Conservation (phyloP, 2,888 invertebrate species). For the Toxonevra muliebris region DNA sequence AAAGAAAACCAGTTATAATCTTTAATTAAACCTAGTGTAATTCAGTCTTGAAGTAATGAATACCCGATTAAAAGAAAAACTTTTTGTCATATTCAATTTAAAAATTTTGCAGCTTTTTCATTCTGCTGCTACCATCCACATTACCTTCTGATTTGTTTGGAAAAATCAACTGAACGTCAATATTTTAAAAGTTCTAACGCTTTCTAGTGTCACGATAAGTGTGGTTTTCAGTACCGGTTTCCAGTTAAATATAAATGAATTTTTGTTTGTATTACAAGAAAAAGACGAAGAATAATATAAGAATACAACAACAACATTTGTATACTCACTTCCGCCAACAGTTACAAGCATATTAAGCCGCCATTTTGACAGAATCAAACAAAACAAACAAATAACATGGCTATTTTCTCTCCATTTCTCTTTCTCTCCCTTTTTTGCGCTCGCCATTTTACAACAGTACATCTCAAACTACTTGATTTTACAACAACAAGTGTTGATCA, state of each 20-base stretch:
- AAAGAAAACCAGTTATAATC: no score
- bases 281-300: neutral
- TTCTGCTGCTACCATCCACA: slow-evolving; percentile 42
- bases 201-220: no score
- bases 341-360: slow-evolving; percentile 33
- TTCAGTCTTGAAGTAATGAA: no score
- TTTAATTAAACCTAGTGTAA: no score
- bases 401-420: slow-evolving; percentile 29
- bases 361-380: slow-evolving; percentile 3
- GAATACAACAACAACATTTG: slow-evolving; percentile 8
- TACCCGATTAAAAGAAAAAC: neutral
- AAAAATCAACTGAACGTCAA: neutral
- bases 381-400: slow-evolving; percentile 23
- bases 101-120: slow-evolving; percentile 24
- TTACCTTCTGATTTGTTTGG: no score
- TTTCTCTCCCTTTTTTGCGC: slow-evolving; percentile 12
- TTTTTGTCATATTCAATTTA: no score
- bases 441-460: neutral
- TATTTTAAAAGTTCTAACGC: no score
- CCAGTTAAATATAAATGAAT: no score
- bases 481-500: slow-evolving; percentile 22
- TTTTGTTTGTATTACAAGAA: no score
- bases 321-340: slow-evolving; percentile 36
- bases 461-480: slow-evolving; percentile 34
- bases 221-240: no score